Base-by-base conservation (phyloP, 2,797 vertebrate genomes). In the Sylvilagus floridanus region DNA sequence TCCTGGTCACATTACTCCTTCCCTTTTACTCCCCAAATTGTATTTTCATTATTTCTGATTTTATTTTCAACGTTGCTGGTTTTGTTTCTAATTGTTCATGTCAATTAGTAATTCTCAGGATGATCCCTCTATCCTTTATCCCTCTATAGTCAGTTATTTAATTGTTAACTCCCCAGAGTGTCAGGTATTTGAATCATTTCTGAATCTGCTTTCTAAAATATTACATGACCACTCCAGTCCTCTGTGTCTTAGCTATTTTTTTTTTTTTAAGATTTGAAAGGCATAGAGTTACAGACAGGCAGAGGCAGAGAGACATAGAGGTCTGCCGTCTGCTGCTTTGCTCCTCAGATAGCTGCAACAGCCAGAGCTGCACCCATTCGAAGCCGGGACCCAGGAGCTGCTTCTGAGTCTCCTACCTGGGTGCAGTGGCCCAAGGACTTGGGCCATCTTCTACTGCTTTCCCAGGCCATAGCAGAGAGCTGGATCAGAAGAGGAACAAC, bases 1-100 rank as follows among this genome's bases (percentile, higher is more conserved):
- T n/a, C 32, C 57, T 87, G 30, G 11, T n/a, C 60, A 47, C 13
- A 71, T 92, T 68, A 89, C 26, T 68, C n/a, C 52, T 91, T 86
- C 24, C 7, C 11, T 84, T 26, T 73, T 47, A 62, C 21, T 57
- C 2, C 26, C 35, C 24, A 28, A 82, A 87, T 76, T 85, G n/a
- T 6, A 85, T 78, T 90, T 92, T 81, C n/a, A 77, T 88, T 60
- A 90, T n/a, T 84, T 95, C 21, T 42, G 42, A 30, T 28, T 96
- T 93, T 82, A 50, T 85, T 95, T 92, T 79, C n/a, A 77, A 71
- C 22, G 47, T 76, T 83, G 68, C 5, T 42, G 17, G 82, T 89
- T 75, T 14, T 30, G 4, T 83, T 57, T 76, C 65, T 91, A 71
- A 62, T n/a, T 35, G 82, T 66, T 82, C 35, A 77, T 77, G 92